Conservation (phyloP, 1,140 invertebrate genomes). For the Sycophila sp. region DNA sequence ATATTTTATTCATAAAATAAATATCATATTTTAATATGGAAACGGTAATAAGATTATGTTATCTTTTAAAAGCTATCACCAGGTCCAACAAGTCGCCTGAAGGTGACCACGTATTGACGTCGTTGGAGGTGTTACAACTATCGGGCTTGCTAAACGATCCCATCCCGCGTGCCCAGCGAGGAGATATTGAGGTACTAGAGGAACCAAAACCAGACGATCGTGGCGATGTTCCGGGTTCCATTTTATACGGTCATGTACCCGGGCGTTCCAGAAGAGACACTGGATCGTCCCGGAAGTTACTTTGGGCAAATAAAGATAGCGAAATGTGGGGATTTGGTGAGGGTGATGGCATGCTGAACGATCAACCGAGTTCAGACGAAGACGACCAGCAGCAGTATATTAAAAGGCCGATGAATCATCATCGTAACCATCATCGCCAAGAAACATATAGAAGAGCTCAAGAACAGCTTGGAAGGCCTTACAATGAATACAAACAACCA, state of each 20-base stretch:
- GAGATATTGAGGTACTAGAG: conserved; percentile 52
- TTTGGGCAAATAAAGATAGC: neutral
- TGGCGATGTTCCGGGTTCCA: conserved; percentile 53
- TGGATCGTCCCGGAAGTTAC: conserved; percentile 33
- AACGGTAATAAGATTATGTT: too few relatives aligned
- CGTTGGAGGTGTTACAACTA: too few relatives aligned
- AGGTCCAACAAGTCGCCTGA: too few relatives aligned
- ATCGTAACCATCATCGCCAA: neutral
- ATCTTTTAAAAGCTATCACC: too few relatives aligned
- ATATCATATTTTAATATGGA: too few relatives aligned
- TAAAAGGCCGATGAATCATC: neutral
- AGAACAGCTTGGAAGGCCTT: too few relatives aligned
- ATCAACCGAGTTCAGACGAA: neutral
- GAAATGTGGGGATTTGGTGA: conserved; percentile 54
- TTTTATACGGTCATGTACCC: neutral
- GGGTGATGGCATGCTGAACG: conserved; percentile 48
- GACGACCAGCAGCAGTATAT: neutral
- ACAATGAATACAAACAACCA: too few relatives aligned
- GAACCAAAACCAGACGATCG: conserved; percentile 47
- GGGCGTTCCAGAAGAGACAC: neutral
- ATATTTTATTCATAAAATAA: too few relatives aligned
- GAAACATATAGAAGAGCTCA: neutral
- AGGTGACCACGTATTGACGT: too few relatives aligned
- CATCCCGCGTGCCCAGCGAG: conserved; percentile 48
- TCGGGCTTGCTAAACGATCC: too few relatives aligned